Base-by-base conservation (phyloP, 2,113 vertebrate species). In the Pandion haliaetus region DNA sequence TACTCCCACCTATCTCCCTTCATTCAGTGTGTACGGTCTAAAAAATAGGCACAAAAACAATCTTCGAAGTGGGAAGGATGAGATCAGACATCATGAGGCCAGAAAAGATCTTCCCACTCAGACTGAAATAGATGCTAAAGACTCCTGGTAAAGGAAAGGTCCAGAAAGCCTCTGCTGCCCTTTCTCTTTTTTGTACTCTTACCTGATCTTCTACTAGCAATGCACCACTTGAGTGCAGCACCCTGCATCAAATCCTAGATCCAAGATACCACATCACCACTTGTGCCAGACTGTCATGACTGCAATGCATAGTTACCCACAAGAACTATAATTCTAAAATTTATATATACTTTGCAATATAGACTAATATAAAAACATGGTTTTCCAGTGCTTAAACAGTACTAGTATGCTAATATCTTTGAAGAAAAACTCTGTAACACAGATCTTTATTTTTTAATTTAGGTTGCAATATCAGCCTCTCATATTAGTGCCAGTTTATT, bases 51-150 rank as follows among this genome's bases (percentile, higher is more conserved):
- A 85, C 14, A 38, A 90, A 94, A 89, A 86, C 62, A 66, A 55
- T 26, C 45, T 86, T 14, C 70, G 36, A 86, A 92, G 59, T 6
- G 50, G 66, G 36, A 86, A 85, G 71, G 72, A 58, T 0, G 3
- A 92, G 45, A 94, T 94, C 21, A 59, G 74, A 78, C 23, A 26
- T 50, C 5, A 12, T 1, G 8, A 85, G 49, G 54, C 55, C 74
- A 62, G 47, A 52, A 50, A n/a, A 59, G 36, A 63, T 50, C 29
- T 81, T 86, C 20, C 34, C 45, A 76, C 0, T 0, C 40, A 63
- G 42, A 72, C 26, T 74, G 47, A 81, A 82, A 87, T 40, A 95
- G 55, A 89, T 88, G 80, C 62, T 94, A 77, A 93, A 80, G 73
- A 67, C 16, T 57, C 61, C 17, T 29, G 23, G 54, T 58, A 95